Evolutionary conservation across 1,140 invertebrate genomes (phyloP).

Genomic region (Acromyrmex echinatior): DNA sequence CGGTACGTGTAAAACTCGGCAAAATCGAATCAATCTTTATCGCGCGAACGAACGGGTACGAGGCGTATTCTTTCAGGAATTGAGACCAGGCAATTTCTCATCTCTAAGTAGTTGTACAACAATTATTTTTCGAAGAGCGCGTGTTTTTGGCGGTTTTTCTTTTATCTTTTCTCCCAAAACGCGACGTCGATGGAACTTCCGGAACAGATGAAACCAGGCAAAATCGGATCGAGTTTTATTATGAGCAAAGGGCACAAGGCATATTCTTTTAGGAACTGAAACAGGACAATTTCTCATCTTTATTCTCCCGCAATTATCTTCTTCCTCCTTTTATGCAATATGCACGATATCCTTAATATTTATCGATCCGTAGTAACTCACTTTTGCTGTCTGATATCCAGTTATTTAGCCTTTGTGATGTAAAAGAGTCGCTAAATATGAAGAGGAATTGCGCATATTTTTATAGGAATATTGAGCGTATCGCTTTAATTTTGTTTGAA

Average conservation of each 20-base stretch:
- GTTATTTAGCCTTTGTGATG: conserved; percentile 59
- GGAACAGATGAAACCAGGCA: conserved; percentile 1
- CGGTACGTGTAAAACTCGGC: conserved; percentile 22
- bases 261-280: conserved; percentile 24
- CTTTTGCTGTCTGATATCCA: not conserved
- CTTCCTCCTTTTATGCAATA: conserved; percentile 11
- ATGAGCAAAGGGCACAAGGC: not conserved
- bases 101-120: not conserved
- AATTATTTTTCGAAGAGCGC: too few relatives aligned
- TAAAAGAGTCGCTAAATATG: conserved; percentile 41
- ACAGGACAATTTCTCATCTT: not conserved
- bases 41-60: not conserved
- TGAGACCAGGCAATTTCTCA: not conserved
- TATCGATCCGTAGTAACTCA: conserved; percentile 28
- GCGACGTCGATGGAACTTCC: conserved; percentile 28
- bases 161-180: conserved; percentile 59
- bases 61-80: conserved; percentile 27
- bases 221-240: conserved; percentile 37
- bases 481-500: conserved; percentile 15
- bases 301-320: not conserved
- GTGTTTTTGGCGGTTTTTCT: too few relatives aligned
- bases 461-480: conserved; percentile 16
- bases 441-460: not conserved
- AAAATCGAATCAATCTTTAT: conserved; percentile 33
- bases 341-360: conserved; percentile 49